Percentiles rank a stretch among this genome's conserved stretches.
phyloP scores from a whole-genome alignment of 2,113 vertebrate genomes.

The Hypocryptadius cinnamomeus region DNA sequence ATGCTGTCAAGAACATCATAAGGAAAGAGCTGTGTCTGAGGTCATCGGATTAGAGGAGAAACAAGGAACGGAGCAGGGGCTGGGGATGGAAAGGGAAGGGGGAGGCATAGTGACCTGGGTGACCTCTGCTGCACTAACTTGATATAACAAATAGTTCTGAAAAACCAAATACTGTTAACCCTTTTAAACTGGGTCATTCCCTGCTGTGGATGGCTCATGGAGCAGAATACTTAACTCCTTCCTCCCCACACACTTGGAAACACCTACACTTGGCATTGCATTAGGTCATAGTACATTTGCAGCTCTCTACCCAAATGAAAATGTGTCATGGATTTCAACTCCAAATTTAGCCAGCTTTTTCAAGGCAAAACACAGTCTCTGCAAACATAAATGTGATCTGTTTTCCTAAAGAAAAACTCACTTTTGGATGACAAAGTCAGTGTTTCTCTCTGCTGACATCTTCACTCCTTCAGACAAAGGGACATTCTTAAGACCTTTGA shows the following conservation, averaged over 20 bases:
- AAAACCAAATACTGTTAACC: constrained; percentile 73
- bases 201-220: constrained; percentile 5
- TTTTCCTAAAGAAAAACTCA: background rate
- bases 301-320: background rate
- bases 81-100: constrained; percentile 8
- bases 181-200: constrained; percentile 68
- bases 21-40: constrained; percentile 67
- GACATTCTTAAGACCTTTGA: background rate
- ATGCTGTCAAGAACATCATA: constrained; percentile 69
- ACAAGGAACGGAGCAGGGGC: constrained; percentile 23
- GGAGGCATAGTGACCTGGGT: constrained; percentile 40
- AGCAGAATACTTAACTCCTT: constrained; percentile 48
- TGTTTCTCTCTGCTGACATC: background rate
- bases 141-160: constrained; percentile 74
- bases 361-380: background rate
- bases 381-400: background rate
- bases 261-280: no score
- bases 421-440: background rate
- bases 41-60: constrained; percentile 68
- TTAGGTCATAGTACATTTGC: background rate
- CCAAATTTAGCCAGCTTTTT: background rate
- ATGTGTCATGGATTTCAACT: background rate
- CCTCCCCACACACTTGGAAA: background rate
- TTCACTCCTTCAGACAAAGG: background rate
- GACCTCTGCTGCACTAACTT: constrained; percentile 72